Evolutionary conservation across 64 coral and sea anemone genomes (phyloP), one percentile per base, ranked within the genome.

Genomic region (Pocillopora verrucosa): DNA sequence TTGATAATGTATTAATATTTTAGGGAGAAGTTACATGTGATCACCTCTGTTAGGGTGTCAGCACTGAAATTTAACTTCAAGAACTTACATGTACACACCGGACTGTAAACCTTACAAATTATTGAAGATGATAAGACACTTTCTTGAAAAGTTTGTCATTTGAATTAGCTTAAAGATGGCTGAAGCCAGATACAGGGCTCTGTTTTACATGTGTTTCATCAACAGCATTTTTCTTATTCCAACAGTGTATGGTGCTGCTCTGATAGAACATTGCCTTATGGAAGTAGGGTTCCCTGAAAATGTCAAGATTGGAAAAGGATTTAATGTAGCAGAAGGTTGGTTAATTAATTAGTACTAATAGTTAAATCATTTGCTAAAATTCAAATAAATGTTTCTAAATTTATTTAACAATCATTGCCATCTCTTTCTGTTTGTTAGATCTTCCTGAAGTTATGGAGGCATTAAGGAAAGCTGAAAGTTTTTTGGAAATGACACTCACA

Each of bases 171-270:
- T 30, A 30, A 30, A 30, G 30, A 30, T 30, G 30, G 30, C 30
- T 30, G 30, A 30, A 30, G 30, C 30, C 30, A 30, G 30, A 30
- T 30, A 30, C 41, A 51, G 7, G 41, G 41, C 2, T 5, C 19
- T 60, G 22, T 88, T 88, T 22, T 76, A 5, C 26, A 35, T 26
- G 20, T 10, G 17, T 58, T 56, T 80, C 2, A 80, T 58, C n/a
- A 38, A 1, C 22, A 25, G n/a, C 15, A 11, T 63, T 34, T 89
- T 16, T 77, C 81, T 90, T 22, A 25, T 67, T 68, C 41, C 41
- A 37, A 45, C 75, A 99, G 96, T 99, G 80, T 99, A 95, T 99
- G 93, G 96, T 69, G 90, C 94, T 19, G 83, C 93, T 36, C 77
- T 99, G n/a, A 72, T 99, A 69, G 93, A 99, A 38, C 90, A 99